A percentile compares a stretch with the other conserved stretches of the same genome.
These are phyloP conservation scores for Scaptomyza polygonia DNA, from an alignment of 2,888 invertebrate species.

Conservation along the genomic window DNA sequence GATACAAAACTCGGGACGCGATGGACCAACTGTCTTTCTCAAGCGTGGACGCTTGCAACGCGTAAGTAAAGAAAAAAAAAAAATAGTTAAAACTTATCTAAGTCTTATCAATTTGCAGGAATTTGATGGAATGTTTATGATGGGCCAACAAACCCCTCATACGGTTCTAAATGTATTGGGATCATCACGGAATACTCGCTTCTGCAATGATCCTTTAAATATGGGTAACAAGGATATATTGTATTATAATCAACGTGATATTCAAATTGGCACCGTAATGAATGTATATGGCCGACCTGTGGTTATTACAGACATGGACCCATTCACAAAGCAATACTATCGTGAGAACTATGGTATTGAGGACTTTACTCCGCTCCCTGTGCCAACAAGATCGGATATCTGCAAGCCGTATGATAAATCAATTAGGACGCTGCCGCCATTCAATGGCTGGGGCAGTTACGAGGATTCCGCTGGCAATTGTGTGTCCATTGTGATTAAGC, in stretches of 20 bases:
- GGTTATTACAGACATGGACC: constrained; percentile 92
- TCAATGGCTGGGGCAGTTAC: constrained; percentile 95
- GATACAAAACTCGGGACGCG: constrained; percentile 88
- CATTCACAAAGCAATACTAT: constrained; percentile 94
- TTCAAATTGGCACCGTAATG: constrained; percentile 92
- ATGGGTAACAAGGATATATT: constrained; percentile 84
- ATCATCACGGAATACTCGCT: constrained; percentile 85
- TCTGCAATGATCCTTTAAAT: constrained; percentile 86
- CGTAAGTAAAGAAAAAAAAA: constrained; percentile 83
- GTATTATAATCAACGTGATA: constrained; percentile 86
- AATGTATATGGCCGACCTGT: constrained; percentile 93
- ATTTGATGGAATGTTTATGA: constrained; percentile 79
- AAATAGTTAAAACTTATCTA: background rate
- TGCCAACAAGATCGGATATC: constrained; percentile 72
- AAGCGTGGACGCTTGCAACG: constrained; percentile 91
- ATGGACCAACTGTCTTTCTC: constrained; percentile 90
- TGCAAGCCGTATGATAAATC: constrained; percentile 56
- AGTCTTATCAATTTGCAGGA: constrained; percentile 55
- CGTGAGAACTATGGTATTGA: constrained; percentile 85
- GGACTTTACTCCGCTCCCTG: constrained; percentile 76
- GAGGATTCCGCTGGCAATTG: constrained; percentile 96
- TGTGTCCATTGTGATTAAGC: constrained; percentile 90
- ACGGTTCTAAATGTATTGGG: constrained; percentile 88
- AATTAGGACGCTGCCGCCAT: constrained; percentile 88
- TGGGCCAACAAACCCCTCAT: constrained; percentile 85